Conservation (phyloP, 2,113 vertebrate species). For the Epinephelus cyanopodus region DNA sequence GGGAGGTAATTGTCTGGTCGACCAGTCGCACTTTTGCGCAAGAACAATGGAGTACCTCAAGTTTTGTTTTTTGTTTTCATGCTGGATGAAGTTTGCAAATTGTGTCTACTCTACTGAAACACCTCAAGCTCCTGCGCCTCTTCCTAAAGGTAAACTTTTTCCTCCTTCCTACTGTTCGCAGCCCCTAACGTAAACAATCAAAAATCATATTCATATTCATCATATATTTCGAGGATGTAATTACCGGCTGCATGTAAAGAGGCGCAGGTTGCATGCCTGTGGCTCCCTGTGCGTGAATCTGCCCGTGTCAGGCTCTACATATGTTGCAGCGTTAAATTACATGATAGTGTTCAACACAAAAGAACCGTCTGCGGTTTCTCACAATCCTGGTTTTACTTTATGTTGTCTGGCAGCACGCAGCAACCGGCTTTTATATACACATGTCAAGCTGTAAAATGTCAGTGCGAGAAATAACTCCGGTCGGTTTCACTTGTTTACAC, state of each 20-base stretch:
- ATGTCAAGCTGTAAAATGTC: constrained; percentile 46
- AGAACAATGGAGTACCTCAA: constrained; percentile 63
- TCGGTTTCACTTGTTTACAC: constrained; percentile 10
- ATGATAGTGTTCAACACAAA: constrained; percentile 21
- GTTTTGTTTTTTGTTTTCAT: constrained; percentile 68
- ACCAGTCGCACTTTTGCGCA: constrained; percentile 18
- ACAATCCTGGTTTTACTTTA: constrained; percentile 31
- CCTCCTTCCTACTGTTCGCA: background rate
- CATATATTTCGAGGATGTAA: background rate
- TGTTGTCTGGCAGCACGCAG: constrained; percentile 27
- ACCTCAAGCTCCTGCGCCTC: constrained; percentile 47
- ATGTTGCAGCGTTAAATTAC: constrained; percentile 45
- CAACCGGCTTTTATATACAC: constrained; percentile 12
- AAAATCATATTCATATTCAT: background rate
- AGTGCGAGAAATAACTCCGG: constrained; percentile 36
- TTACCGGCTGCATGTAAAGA: constrained; percentile 11
- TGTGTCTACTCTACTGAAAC: constrained; percentile 54
- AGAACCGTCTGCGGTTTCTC: constrained; percentile 65
- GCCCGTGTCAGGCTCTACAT: background rate
- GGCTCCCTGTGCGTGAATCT: constrained; percentile 32
- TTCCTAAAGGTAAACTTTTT: constrained; percentile 84
- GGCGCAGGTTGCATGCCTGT: constrained; percentile 39
- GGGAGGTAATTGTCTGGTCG: constrained; percentile 26
- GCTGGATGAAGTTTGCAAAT: constrained; percentile 60
- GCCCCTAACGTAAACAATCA: background rate